Percentiles rank a stretch among this genome's conserved stretches.
phyloP scores from a whole-genome alignment of 2,113 vertebrate species.

The Carettochelys insculpta region DNA sequence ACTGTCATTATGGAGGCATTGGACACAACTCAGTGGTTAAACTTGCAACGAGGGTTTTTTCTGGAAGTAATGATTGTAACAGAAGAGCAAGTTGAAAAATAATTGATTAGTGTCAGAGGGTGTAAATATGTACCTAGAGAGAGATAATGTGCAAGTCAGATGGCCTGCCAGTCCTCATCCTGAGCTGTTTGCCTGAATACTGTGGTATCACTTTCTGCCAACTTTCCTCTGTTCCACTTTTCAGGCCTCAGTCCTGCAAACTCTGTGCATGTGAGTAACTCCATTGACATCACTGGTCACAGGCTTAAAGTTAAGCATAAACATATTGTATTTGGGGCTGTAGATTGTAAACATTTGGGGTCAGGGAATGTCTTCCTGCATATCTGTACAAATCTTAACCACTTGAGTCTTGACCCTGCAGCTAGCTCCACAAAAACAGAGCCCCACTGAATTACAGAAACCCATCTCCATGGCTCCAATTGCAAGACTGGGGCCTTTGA shows the following conservation, averaged over 20 bases:
- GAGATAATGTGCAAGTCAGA: neutral
- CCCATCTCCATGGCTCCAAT: fast-evolving
- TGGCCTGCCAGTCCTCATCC: neutral
- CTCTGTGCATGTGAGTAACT: neutral
- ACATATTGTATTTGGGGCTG: neutral
- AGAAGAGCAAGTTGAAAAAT: neutral
- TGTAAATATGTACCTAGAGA: neutral
- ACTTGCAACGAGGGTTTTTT: neutral
- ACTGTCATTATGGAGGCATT: neutral
- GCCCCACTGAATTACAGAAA: neutral
- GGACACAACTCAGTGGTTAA: neutral
- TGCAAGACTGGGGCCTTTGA: neutral
- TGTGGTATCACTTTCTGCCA: fast-evolving
- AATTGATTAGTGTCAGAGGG: neutral
- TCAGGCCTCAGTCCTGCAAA: neutral
- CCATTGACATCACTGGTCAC: fast-evolving
- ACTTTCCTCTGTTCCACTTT: neutral
- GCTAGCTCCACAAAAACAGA: neutral
- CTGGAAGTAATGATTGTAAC: neutral
- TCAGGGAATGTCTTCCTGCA: neutral
- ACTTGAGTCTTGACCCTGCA: neutral
- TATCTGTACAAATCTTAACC: neutral
- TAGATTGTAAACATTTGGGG: neutral
- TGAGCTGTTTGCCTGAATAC: neutral
- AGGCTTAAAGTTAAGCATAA: neutral